A percentile compares a stretch with the other conserved stretches of the same genome.
Conservation (phyloP, 2,113 vertebrate genomes). For the Myodes glareolus region DNA sequence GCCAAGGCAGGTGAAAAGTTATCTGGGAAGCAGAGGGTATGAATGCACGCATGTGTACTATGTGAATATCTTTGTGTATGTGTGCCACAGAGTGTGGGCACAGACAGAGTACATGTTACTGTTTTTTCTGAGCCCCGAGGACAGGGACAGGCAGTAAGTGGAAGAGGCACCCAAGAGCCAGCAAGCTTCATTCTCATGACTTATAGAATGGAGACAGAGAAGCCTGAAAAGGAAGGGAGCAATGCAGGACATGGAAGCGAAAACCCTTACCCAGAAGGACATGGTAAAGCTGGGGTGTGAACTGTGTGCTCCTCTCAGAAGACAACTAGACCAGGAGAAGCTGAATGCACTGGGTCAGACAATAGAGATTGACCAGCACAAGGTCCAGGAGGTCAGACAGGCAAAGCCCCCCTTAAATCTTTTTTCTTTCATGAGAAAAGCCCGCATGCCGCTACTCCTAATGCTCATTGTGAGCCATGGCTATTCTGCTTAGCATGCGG, state of each 20-base stretch:
- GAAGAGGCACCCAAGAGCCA: neutral
- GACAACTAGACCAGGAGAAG: neutral
- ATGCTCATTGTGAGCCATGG: neutral
- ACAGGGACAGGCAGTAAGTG: neutral
- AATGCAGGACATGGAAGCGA: rapidly evolving
- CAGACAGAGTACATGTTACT: neutral
- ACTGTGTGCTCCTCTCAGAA: neutral
- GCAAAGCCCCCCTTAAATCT: neutral
- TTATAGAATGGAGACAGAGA: neutral
- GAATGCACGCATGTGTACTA: too few relatives aligned
- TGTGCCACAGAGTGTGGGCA: neutral
- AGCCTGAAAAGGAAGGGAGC: neutral
- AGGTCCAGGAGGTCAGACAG: neutral
- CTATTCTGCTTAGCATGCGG: neutral
- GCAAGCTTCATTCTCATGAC: neutral
- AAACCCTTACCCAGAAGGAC: neutral
- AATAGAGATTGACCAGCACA: neutral
- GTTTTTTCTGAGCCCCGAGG: neutral
- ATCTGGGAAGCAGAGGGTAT: neutral
- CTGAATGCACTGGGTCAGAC: neutral
- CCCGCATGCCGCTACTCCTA: neutral
- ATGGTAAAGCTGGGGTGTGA: neutral
- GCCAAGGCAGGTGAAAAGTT: neutral
- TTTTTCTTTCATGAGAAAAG: neutral
- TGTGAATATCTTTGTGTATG: neutral